A percentile compares a stretch with the other conserved stretches of the same genome.
Conservation (phyloP, 2,888 invertebrate species). For the Drosophila formosana region DNA sequence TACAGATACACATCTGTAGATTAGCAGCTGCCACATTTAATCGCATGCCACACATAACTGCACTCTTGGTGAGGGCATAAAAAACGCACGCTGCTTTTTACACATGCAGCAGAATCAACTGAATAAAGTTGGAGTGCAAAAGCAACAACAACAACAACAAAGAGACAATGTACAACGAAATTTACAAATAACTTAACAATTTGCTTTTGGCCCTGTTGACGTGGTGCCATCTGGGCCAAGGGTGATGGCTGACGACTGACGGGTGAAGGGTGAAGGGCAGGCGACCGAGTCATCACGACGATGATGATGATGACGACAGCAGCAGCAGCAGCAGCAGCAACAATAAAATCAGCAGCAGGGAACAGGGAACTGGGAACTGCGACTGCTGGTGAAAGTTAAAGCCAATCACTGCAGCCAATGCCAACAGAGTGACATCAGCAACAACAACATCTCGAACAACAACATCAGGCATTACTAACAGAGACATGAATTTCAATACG, state of each 20-base stretch:
- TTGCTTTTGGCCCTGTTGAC: slow-evolving; percentile 71
- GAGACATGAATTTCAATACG: slow-evolving; percentile 79
- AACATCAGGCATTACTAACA: slow-evolving; percentile 62
- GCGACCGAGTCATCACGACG: slow-evolving; percentile 72
- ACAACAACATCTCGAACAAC: slow-evolving; percentile 22
- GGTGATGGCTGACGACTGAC: not conserved
- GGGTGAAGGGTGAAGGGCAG: slow-evolving; percentile 24
- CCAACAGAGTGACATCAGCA: slow-evolving; percentile 59
- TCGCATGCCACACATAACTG: not conserved
- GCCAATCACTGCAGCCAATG: slow-evolving; percentile 73
- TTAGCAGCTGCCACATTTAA: slow-evolving; percentile 11
- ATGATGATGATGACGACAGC: slow-evolving; percentile 36
- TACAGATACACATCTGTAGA: not conserved
- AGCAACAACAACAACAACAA: slow-evolving; percentile 31
- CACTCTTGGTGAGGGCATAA: slow-evolving; percentile 19
- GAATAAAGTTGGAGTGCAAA: slow-evolving; percentile 9
- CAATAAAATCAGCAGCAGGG: slow-evolving; percentile 16
- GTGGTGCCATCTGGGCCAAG: slow-evolving; percentile 44
- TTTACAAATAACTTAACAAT: slow-evolving; percentile 81
- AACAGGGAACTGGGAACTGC: slow-evolving; percentile 6
- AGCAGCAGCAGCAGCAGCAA: slow-evolving; percentile 15
- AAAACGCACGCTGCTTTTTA: not conserved
- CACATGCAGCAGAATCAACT: slow-evolving; percentile 48
- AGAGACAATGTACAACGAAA: slow-evolving; percentile 60
- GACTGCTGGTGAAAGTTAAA: slow-evolving; percentile 73